Conservation (phyloP, 2,113 vertebrate genomes). For the Salvator merianae region DNA sequence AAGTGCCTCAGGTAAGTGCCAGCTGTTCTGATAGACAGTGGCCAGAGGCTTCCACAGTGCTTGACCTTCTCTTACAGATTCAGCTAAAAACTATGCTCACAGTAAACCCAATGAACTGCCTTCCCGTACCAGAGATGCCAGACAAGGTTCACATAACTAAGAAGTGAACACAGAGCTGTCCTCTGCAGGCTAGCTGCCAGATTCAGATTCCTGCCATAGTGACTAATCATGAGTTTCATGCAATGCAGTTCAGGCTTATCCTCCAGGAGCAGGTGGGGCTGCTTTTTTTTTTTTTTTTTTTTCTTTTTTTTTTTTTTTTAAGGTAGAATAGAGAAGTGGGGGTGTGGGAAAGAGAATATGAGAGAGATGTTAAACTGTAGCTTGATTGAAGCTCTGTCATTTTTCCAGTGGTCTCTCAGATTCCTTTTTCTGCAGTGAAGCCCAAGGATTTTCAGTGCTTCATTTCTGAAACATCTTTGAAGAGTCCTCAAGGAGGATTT, state of each 20-base stretch:
- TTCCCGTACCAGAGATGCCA: constrained; percentile 35
- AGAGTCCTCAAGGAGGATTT: neutral
- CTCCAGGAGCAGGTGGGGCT: neutral
- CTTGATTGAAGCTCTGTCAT: neutral
- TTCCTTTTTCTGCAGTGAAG: neutral
- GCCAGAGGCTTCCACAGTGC: neutral
- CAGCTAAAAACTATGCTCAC: constrained; percentile 7
- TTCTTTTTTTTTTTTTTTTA: too few species aligned
- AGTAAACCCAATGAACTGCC: constrained; percentile 37
- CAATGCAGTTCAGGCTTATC: constrained; percentile 35
- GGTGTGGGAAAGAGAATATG: neutral
- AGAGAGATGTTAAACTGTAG: neutral
- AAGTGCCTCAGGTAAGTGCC: constrained; percentile 64
- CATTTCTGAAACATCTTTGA: neutral
- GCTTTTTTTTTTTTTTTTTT: too few species aligned
- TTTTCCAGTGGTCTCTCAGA: neutral
- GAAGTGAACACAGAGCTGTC: constrained; percentile 36
- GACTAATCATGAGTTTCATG: constrained; percentile 52
- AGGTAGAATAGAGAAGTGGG: too few species aligned
- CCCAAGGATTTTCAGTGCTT: neutral
- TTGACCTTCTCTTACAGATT: constrained; percentile 6
- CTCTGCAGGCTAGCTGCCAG: constrained; percentile 40
- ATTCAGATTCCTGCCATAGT: constrained; percentile 46
- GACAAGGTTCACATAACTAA: constrained; percentile 44
- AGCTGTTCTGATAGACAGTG: neutral